Base-by-base conservation (phyloP, 1,140 invertebrate genomes). In the Drosophila watanabei region DNA sequence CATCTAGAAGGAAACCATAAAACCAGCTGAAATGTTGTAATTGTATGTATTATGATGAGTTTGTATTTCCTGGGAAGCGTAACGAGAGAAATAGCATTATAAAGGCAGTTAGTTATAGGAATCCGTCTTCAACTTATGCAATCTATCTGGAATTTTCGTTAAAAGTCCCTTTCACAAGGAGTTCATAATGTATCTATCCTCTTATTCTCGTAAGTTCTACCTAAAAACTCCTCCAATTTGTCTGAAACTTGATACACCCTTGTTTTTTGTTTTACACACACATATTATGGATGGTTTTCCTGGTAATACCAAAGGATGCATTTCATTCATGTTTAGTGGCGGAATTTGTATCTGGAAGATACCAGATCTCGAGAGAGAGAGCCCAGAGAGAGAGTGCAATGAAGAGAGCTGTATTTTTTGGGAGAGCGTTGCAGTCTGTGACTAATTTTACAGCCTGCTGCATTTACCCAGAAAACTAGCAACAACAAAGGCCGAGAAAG, bases 401-500 rank as follows among this genome's bases (percentile, higher is more conserved):
- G 16, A 33, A n/a, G 35, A 32, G 45, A 75, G 11, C 41, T 2
- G 28, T 20, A 35, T 33, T 49, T n/a, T 48, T 32, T 18, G 54
- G 14, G 32, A 73, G 71, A 75, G 71, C 14, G 18, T 28, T 57
- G 35, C 54, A 57, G 18, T 35, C 51, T 68, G 73, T 77, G 73
- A 77, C 73, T 77, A 77, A 77, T 77, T 54, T 77, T 77, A 77
- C 73, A 68, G 63, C 52, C 56, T 54, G 75, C 37, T 57, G 46
- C 18, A 69, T 45, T 51, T 79, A 86, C 69, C 63, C 63, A 78
- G 63, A 80, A 80, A 64, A 64, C 18, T 24, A 32, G 45, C 49
- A 73, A 49, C 37, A 57, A 57, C 45, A 57, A 9, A 54, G 18
- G 33, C 20, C 0, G 14, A 43, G 24, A 45, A 18, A 43, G 41